Evolutionary conservation across 2,888 invertebrate species (phyloP), one percentile per base, ranked within the genome.

Genomic region (Loripinus fragilis): DNA sequence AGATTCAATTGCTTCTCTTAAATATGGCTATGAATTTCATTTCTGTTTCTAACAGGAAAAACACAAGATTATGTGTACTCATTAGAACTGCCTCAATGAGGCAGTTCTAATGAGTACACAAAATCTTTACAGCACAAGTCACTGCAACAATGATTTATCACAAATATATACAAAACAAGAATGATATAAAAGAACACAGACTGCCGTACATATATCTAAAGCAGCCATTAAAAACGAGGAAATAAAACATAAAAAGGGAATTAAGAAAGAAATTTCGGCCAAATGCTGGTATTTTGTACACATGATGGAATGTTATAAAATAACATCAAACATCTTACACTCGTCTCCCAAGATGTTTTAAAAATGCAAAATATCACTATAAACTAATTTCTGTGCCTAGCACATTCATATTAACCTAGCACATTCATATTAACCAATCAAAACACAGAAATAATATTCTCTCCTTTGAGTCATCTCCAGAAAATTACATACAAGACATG

Each of bases 261-360:
- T 38, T 17, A 23, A 70, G n/a, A 70, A 70, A 38, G 52, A 70
- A 70, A 50, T 52, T 70, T 70, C 52, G 55, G 48, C 41, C 25
- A 70, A 70, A 50, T 48, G 25, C 41, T 70, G 38, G 52, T 41
- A n/a, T 52, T 10, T 33, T 70, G 25, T 28, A 55, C 25, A 55
- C 55, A 55, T 23, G 5, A 55, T 55, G 55, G 55, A 55, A 55
- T 55, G 55, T 55, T 55, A 55, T 55, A 55, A 55, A 55, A 55
- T 55, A 5, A 28, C 23, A 25, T 55, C 55, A 28, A 55, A 55
- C 55, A 55, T 25, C 55, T 55, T 55, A 28, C 25, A 25, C 7
- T 23, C 23, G 5, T 55, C 23, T 25, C 25, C 55, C 3, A 7
- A 55, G 5, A 55, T 28, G 25, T 55, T 17, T 23, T 55, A 25